These are phyloP conservation scores for Abramis brama DNA, from an alignment of 2,113 vertebrate genomes.

Conservation along the genomic window DNA sequence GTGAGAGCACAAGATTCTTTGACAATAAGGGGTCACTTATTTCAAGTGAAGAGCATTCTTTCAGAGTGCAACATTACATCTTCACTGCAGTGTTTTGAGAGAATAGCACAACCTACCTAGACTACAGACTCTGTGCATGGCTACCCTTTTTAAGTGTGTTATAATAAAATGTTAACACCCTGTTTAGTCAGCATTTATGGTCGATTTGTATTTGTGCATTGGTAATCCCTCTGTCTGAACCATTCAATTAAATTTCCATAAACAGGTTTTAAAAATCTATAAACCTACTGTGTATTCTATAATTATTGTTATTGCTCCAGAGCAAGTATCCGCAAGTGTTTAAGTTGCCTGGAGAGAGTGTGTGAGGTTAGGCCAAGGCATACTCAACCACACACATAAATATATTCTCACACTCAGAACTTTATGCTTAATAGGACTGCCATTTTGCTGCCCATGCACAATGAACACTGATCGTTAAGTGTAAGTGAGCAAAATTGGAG, in stretches of 20 bases:
- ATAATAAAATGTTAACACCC: neutral
- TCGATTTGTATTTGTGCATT: neutral
- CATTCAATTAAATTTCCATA: neutral
- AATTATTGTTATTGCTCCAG: constrained; percentile 4
- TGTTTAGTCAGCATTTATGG: constrained; percentile 14
- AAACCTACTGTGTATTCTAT: constrained; percentile 6
- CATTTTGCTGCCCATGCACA: constrained; percentile 11
- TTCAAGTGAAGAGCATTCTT: neutral
- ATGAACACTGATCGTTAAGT: constrained; percentile 27
- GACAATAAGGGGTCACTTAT: neutral
- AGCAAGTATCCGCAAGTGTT: constrained; percentile 13
- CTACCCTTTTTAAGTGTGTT: neutral
- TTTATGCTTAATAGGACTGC: constrained; percentile 22
- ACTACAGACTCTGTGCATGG: constrained; percentile 1
- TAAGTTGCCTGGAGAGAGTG: neutral
- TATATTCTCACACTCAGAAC: neutral
- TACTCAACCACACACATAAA: constrained; percentile 15
- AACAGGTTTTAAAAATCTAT: neutral
- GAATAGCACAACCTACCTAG: constrained; percentile 4
- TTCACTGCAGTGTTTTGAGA: constrained; percentile 9
- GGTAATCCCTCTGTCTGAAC: constrained; percentile 27
- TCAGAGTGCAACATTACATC: constrained; percentile 2
- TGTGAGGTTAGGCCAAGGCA: neutral
- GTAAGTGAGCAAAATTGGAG: constrained; percentile 34
- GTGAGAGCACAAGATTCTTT: neutral